Percentiles rank a stretch among this genome's conserved stretches.
These are phyloP conservation scores for Zeugodacus cucurbitae DNA, from an alignment of 1,140 invertebrate species.

Conservation along the genomic window DNA sequence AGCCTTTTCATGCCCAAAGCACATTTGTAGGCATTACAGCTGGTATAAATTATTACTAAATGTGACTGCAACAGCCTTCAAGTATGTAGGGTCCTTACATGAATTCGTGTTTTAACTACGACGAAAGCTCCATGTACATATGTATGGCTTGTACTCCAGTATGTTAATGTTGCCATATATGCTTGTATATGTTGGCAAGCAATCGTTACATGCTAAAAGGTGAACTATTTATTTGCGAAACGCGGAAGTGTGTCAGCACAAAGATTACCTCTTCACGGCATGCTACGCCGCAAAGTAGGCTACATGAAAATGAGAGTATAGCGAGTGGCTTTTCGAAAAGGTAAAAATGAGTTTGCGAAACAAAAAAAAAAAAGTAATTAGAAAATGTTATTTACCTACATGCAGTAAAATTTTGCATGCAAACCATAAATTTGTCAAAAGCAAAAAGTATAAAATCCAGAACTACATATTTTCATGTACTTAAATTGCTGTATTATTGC, in stretches of 20 bases:
- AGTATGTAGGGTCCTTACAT: not conserved
- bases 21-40: constrained; percentile 8
- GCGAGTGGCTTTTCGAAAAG: not conserved
- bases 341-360: not conserved
- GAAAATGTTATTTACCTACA: not conserved
- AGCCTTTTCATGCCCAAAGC: not conserved
- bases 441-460: not conserved
- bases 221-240: constrained; percentile 23
- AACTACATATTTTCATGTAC: no score
- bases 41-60: constrained; percentile 11
- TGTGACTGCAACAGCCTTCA: not conserved
- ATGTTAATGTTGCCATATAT: not conserved
- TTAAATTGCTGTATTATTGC: no score
- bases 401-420: not conserved
- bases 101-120: not conserved
- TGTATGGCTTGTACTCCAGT: not conserved
- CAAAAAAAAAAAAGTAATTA: not conserved
- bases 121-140: no score
- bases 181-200: not conserved
- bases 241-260: constrained; percentile 8
- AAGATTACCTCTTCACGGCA: not conserved
- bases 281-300: constrained; percentile 10
- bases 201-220: not conserved
- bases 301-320: not conserved
- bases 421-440: constrained; percentile 1